phyloP scores from a whole-genome alignment of 2,888 invertebrate species.

The Drosophila incognita region DNA sequence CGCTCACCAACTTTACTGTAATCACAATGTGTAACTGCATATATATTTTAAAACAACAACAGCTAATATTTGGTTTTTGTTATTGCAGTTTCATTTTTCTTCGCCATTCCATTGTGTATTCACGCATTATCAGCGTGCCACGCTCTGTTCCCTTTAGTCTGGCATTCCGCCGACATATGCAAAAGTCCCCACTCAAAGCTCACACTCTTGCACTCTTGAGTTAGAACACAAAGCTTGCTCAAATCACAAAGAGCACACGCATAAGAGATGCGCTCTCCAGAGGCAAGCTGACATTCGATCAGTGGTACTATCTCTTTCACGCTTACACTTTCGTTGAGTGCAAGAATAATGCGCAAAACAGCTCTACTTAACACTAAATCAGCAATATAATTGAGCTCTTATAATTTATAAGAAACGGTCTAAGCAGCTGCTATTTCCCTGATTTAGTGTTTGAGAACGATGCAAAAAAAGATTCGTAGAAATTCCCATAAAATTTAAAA shows the following conservation, averaged over 20 bases:
- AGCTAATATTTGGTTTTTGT: constrained; percentile 25
- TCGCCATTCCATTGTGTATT: no score
- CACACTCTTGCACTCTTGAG: constrained; percentile 16
- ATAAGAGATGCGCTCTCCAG: constrained; percentile 4
- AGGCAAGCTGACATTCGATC: not conserved
- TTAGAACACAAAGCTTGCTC: constrained; percentile 20
- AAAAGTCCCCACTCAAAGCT: constrained; percentile 41
- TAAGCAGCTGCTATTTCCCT: not conserved
- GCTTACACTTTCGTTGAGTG: not conserved
- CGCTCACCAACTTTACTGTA: constrained; percentile 44
- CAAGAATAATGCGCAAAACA: not conserved
- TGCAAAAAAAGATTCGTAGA: constrained; percentile 38
- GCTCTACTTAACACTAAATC: not conserved
- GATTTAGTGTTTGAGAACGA: constrained; percentile 12
- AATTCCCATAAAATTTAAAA: constrained; percentile 51
- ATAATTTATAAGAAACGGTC: not conserved
- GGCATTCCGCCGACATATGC: constrained; percentile 44
- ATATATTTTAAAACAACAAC: constrained; percentile 17
- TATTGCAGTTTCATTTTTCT: constrained; percentile 21
- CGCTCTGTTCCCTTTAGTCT: constrained; percentile 30
- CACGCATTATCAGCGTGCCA: constrained; percentile 49
- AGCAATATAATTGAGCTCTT: not conserved
- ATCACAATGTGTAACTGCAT: constrained; percentile 27
- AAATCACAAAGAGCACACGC: constrained; percentile 4
- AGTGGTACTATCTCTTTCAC: not conserved